Conservation (phyloP, 1,140 invertebrate genomes). For the Camponotus floridanus region DNA sequence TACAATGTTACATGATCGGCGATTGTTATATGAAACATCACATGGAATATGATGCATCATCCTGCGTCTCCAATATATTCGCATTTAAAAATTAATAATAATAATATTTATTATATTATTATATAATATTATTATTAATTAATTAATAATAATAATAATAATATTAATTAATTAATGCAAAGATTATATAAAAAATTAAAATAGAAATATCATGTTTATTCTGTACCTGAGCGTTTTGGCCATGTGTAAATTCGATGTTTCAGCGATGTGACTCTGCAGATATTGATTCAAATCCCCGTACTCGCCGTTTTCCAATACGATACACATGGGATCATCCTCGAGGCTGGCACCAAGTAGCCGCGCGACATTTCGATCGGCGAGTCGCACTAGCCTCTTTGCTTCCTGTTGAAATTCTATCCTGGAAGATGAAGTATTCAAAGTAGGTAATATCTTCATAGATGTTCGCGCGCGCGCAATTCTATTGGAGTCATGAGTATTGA, state of each 20-base stretch:
- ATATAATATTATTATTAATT: background rate
- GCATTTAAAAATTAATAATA: background rate
- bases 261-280: slow-evolving; percentile 91
- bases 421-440: slow-evolving; percentile 72
- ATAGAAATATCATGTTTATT: slow-evolving; percentile 14
- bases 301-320: slow-evolving; percentile 89
- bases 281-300: slow-evolving; percentile 92
- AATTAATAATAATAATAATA: slow-evolving; percentile 10
- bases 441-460: slow-evolving; percentile 72
- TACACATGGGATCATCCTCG: slow-evolving; percentile 90
- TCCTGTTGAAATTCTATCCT: slow-evolving; percentile 90
- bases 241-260: slow-evolving; percentile 88
- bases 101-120: no score
- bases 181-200: background rate
- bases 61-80: background rate
- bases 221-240: slow-evolving; percentile 89
- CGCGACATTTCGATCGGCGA: slow-evolving; percentile 93
- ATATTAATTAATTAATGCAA: slow-evolving; percentile 9
- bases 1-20: background rate
- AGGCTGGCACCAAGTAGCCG: slow-evolving; percentile 93
- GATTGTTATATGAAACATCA: background rate
- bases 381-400: slow-evolving; percentile 90
- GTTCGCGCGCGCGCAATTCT: no score
- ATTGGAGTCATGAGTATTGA: slow-evolving; percentile 22
- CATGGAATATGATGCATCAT: background rate